phyloP scores from a whole-genome alignment of 1,140 invertebrate species.

The Drosophila insularis region DNA sequence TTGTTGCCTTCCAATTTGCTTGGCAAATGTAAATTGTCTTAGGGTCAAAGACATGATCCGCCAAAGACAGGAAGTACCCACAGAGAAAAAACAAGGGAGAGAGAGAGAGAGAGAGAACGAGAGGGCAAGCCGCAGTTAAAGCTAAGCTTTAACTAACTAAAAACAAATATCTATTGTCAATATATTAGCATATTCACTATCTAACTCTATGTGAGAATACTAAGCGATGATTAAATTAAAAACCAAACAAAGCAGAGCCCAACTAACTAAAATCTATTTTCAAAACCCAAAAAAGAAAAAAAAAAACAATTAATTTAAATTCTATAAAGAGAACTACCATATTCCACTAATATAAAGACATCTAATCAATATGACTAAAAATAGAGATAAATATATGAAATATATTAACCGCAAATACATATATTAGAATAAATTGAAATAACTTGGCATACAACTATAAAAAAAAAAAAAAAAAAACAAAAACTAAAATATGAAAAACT shows the following conservation, averaged over 20 bases:
- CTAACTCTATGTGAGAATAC: not conserved
- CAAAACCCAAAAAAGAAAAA: not conserved
- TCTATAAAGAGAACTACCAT: no score
- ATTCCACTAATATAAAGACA: no score
- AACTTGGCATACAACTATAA: no score
- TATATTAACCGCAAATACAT: no score
- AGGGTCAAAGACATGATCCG: constrained; percentile 18
- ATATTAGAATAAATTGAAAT: no score
- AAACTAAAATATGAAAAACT: no score
- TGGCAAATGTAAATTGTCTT: constrained; percentile 37
- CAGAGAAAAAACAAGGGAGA: no score
- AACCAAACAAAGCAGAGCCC: not conserved
- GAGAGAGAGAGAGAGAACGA: not conserved
- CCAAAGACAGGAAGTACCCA: constrained; percentile 6
- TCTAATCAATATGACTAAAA: no score
- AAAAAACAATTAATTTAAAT: no score
- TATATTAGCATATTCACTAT: constrained; percentile 1
- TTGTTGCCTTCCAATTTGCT: constrained; percentile 41
- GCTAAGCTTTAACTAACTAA: not conserved
- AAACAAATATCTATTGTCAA: constrained; percentile 3
- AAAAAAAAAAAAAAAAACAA: no score
- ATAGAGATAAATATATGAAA: no score
- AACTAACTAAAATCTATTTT: not conserved
- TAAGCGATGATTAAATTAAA: constrained; percentile 8
- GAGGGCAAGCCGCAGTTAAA: not conserved